Conservation (phyloP, 2,113 vertebrate genomes). For the Lepisosteus osseus region DNA sequence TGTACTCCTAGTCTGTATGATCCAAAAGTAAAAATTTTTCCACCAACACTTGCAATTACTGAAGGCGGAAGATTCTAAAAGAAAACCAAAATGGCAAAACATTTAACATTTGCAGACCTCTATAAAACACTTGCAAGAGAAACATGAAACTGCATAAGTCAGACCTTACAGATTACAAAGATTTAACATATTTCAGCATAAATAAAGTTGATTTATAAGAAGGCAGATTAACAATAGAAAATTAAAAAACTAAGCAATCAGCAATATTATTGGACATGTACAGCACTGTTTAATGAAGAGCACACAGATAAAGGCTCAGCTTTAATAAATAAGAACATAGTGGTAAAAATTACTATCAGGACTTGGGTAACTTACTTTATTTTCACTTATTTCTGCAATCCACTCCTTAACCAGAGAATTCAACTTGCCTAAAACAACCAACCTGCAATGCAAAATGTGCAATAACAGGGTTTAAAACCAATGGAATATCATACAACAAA, state of each 20-base stretch:
- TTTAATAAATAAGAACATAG: too few relatives aligned
- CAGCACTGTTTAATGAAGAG: too few relatives aligned
- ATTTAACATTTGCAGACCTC: too few relatives aligned
- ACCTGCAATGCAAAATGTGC: slow-evolving; percentile 55
- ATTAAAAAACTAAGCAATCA: neutral
- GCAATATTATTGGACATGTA: too few relatives aligned
- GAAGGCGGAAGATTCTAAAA: slow-evolving; percentile 84
- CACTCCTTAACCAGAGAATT: slow-evolving; percentile 92
- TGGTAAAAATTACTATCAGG: too few relatives aligned
- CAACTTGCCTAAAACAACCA: slow-evolving; percentile 86
- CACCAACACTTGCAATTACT: slow-evolving; percentile 73
- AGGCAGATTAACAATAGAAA: neutral
- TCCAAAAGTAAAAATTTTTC: slow-evolving; percentile 96
- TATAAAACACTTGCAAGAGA: too few relatives aligned
- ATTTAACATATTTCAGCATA: too few relatives aligned
- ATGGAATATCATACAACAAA: too few relatives aligned
- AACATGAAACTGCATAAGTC: too few relatives aligned
- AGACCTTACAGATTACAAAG: too few relatives aligned
- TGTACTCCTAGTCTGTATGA: slow-evolving; percentile 96
- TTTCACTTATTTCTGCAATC: slow-evolving; percentile 88
- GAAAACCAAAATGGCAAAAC: neutral
- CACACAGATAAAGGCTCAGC: neutral
- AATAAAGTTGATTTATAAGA: neutral
- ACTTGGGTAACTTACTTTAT: slow-evolving; percentile 73
- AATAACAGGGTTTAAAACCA: too few relatives aligned